Conservation (phyloP, 2,888 invertebrate genomes). For the Drosophila kambysellisi region DNA sequence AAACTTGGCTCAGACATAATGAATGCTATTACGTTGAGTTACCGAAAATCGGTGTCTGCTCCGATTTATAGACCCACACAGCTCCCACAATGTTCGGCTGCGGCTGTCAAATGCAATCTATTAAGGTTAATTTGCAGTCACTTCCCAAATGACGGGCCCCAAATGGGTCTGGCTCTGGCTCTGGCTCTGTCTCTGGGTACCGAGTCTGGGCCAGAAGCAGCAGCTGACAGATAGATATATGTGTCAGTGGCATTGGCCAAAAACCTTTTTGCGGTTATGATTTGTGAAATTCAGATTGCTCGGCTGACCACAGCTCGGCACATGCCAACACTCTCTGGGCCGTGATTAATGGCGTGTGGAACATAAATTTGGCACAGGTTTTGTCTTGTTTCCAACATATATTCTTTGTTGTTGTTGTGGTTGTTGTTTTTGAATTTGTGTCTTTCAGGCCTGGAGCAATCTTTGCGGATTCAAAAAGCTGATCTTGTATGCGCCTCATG, state of each 20-base stretch:
- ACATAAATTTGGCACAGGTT: constrained; percentile 68
- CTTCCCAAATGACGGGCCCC: constrained; percentile 75
- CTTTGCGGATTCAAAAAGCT: constrained; percentile 28
- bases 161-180: constrained; percentile 36
- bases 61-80: constrained; percentile 46
- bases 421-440: constrained; percentile 1
- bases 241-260: constrained; percentile 61
- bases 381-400: constrained; percentile 11
- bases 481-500: constrained; percentile 57
- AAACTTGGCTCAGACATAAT: constrained; percentile 51
- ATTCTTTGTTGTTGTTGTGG: background rate
- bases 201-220: background rate
- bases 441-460: constrained; percentile 1
- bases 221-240: constrained; percentile 28
- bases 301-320: constrained; percentile 42
- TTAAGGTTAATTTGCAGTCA: constrained; percentile 78
- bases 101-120: constrained; percentile 79
- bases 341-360: constrained; percentile 71
- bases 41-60: constrained; percentile 37
- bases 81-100: constrained; percentile 65
- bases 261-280: constrained; percentile 67
- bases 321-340: constrained; percentile 55
- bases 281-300: constrained; percentile 59
- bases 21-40: constrained; percentile 58
- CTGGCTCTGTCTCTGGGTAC: background rate